Evolutionary conservation across 2,113 vertebrate genomes (phyloP).

Genomic region (Prietella phreatophila): DNA sequence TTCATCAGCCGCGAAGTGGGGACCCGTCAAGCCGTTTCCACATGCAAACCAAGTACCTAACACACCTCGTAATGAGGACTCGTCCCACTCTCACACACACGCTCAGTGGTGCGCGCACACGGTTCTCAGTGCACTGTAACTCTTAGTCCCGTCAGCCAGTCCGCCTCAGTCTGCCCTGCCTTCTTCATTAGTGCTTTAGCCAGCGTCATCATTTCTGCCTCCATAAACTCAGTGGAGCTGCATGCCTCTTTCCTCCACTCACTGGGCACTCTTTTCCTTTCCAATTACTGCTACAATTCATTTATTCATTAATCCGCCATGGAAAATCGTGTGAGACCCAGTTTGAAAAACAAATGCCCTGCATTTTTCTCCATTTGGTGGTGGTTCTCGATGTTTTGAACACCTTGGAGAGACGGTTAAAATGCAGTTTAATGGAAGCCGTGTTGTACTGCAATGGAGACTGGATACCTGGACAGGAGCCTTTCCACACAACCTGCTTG

Average conservation of each 20-base stretch:
- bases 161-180: constrained; percentile 44
- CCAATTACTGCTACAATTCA: constrained; percentile 56
- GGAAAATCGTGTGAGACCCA: constrained; percentile 46
- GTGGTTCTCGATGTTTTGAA: constrained; percentile 43
- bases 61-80: constrained; percentile 50
- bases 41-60: constrained; percentile 47
- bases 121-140: constrained; percentile 34
- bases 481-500: constrained; percentile 19
- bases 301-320: constrained; percentile 56
- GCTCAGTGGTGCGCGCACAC: background rate
- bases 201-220: constrained; percentile 60
- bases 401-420: constrained; percentile 44
- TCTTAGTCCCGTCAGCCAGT: constrained; percentile 33
- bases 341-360: constrained; percentile 49
- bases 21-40: constrained; percentile 28
- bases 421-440: constrained; percentile 36
- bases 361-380: constrained; percentile 45
- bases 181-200: constrained; percentile 58
- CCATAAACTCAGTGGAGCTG: constrained; percentile 56
- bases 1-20: constrained; percentile 43
- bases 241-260: constrained; percentile 39
- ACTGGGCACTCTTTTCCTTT: constrained; percentile 53
- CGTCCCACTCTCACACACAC: constrained; percentile 20
- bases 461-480: constrained; percentile 14
- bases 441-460: constrained; percentile 13